Percentiles rank a stretch among this genome's conserved stretches.
Conservation (phyloP, 2,888 invertebrate species). For the Acanthoscelides obtectus region DNA sequence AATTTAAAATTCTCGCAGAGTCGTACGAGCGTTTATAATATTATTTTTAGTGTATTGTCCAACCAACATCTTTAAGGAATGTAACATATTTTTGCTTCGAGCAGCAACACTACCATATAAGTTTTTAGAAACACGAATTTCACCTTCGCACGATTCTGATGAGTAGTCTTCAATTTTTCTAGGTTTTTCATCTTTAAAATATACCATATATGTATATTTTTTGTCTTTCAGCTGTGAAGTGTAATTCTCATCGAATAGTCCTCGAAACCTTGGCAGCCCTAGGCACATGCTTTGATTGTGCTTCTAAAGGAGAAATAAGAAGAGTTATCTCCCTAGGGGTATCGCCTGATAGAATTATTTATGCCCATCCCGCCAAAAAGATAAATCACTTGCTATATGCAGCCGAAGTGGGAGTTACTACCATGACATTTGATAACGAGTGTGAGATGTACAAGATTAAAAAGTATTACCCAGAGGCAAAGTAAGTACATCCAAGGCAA, state of each 20-base stretch:
- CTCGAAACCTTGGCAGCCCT: slow-evolving; percentile 49
- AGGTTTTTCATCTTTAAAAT: no score
- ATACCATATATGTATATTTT: no score
- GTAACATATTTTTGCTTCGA: no score
- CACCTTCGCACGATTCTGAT: no score
- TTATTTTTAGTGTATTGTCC: no score
- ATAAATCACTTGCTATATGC: slow-evolving; percentile 53
- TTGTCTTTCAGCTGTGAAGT: slow-evolving; percentile 55
- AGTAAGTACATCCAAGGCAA: slow-evolving; percentile 31
- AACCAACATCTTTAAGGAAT: no score
- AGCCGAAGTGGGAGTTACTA: slow-evolving; percentile 46
- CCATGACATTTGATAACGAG: slow-evolving; percentile 57
- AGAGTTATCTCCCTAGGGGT: slow-evolving; percentile 51
- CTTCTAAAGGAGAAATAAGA: slow-evolving; percentile 55
- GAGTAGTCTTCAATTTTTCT: no score
- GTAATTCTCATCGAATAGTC: slow-evolving; percentile 53
- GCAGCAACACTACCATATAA: no score
- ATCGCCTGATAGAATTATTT: slow-evolving; percentile 51
- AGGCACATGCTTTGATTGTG: slow-evolving; percentile 61
- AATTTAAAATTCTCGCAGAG: no score
- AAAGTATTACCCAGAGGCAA: slow-evolving; percentile 49
- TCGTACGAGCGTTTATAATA: no score
- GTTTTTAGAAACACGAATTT: no score
- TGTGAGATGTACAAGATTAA: slow-evolving; percentile 55
- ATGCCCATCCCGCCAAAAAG: slow-evolving; percentile 57